A percentile compares a stretch with the other conserved stretches of the same genome.
Evolutionary conservation across 2,888 invertebrate species (phyloP).

Genomic region (Melinaea marsaeus): DNA sequence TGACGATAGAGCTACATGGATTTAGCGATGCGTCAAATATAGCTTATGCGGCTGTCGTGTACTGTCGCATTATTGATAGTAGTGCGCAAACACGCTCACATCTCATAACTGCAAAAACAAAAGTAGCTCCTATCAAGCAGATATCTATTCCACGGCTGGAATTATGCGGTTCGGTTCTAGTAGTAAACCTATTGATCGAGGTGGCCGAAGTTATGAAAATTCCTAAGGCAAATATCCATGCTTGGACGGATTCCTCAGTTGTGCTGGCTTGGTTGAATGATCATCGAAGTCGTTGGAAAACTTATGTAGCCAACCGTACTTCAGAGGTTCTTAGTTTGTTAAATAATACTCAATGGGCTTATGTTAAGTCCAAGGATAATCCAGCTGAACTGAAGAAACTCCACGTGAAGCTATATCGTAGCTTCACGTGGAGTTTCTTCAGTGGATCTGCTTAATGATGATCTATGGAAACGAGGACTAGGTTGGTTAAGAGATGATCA

Average conservation of each 20-base stretch:
- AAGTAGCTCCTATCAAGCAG: constrained; percentile 20
- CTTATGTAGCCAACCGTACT: too few species aligned
- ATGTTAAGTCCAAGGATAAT: constrained; percentile 31
- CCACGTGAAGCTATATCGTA: too few species aligned
- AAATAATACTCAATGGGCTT: constrained; percentile 10
- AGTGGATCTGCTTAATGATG: neutral
- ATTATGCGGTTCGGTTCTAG: too few species aligned
- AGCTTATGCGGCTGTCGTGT: constrained; percentile 32
- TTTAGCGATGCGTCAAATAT: constrained; percentile 29
- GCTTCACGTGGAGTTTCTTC: neutral
- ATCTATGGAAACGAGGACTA: constrained; percentile 6
- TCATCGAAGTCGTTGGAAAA: constrained; percentile 12
- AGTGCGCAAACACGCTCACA: constrained; percentile 15
- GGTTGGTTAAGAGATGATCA: neutral
- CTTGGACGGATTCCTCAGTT: too few species aligned
- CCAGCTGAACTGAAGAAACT: too few species aligned
- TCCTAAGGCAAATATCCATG: too few species aligned
- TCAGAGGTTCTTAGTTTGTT: constrained; percentile 16
- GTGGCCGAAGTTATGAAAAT: too few species aligned
- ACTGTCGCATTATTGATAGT: constrained; percentile 18
- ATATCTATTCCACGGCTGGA: neutral
- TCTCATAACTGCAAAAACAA: constrained; percentile 23
- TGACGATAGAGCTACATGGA: constrained; percentile 25
- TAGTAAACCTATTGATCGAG: too few species aligned
- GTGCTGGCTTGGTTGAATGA: constrained; percentile 19